These are phyloP conservation scores for Poecilia wingei DNA, from an alignment of 2,797 vertebrate species.

Conservation along the genomic window DNA sequence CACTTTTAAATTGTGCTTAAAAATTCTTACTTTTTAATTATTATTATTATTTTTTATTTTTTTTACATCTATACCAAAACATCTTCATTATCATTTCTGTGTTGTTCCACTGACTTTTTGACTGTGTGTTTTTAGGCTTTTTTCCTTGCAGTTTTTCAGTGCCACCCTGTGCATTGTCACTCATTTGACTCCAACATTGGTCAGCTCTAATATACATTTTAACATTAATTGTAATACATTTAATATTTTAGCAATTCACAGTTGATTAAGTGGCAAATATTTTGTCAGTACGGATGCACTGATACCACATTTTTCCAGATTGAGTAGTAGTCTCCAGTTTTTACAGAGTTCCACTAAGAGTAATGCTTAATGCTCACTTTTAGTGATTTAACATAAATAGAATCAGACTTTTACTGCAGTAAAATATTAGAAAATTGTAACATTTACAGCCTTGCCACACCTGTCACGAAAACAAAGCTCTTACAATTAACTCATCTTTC, in stretches of 20 bases:
- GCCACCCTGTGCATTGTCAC: too few species aligned
- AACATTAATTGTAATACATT: not conserved
- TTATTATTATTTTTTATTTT: too few species aligned
- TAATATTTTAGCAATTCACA: not conserved
- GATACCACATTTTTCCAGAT: not conserved
- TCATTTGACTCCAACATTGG: too few species aligned
- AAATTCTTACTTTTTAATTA: too few species aligned
- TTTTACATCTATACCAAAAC: too few species aligned
- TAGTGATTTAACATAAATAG: not conserved
- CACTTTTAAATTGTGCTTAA: too few species aligned
- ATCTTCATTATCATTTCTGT: too few species aligned
- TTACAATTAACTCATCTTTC: not conserved
- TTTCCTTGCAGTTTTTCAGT: too few species aligned
- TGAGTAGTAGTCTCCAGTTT: not conserved
- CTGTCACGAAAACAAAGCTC: not conserved
- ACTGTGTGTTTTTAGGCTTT: too few species aligned
- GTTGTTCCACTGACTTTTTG: too few species aligned
- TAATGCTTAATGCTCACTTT: not conserved
- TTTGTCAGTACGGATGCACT: not conserved
- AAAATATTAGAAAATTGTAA: not conserved
- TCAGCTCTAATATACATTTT: not conserved
- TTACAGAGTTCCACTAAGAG: not conserved
- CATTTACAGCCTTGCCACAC: not conserved
- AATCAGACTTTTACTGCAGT: not conserved
- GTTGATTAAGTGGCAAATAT: not conserved